Evolutionary conservation across 1,140 invertebrate genomes (phyloP).

Genomic region (Zaprionus africanus): DNA sequence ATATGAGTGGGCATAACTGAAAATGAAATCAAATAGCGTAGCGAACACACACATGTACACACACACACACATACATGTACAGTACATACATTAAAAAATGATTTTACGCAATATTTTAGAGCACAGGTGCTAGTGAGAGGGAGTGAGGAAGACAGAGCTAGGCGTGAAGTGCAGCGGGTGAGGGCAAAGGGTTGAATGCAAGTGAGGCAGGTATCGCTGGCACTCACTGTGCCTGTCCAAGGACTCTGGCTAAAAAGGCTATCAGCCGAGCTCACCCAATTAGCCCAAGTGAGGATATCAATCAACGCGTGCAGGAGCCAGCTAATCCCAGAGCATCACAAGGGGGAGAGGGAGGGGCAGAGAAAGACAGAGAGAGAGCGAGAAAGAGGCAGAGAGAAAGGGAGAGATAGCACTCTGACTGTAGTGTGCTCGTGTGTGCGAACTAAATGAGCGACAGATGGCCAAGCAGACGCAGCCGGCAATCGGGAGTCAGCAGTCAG

Average conservation of each 20-base stretch:
- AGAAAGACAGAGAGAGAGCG: neutral
- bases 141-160: neutral
- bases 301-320: conserved; percentile 48
- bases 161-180: neutral
- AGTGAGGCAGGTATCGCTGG: neutral
- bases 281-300: conserved; percentile 73
- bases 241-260: conserved; percentile 21
- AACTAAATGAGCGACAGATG: conserved; percentile 30
- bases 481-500: neutral
- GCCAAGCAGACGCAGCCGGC: neutral
- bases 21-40: conserved; percentile 33
- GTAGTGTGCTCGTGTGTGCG: conserved; percentile 2
- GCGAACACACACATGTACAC: neutral
- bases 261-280: conserved; percentile 61
- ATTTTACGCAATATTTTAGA: conserved; percentile 5
- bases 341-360: neutral
- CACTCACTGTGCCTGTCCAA: neutral
- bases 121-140: neutral
- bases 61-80: neutral
- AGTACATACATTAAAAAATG: neutral
- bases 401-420: neutral
- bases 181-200: neutral
- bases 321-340: conserved; percentile 10
- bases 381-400: neutral
- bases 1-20: conserved; percentile 52